Evolutionary conservation across 2,797 vertebrate species (phyloP).

Genomic region (Mormyrops attenuatus): DNA sequence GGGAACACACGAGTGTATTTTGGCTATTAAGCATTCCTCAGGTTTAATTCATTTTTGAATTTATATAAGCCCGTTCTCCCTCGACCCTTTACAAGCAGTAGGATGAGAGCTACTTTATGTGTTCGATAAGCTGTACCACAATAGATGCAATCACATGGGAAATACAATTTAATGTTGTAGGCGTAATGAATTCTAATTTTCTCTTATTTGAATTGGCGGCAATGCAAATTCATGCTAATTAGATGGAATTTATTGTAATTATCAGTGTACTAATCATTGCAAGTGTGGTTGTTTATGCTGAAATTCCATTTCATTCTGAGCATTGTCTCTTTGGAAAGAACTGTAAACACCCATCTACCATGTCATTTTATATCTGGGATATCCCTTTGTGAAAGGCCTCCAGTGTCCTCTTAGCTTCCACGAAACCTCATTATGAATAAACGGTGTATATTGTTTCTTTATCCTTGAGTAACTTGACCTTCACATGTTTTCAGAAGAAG

Average conservation of each 20-base stretch:
- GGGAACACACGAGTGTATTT: neutral
- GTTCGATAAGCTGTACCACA: neutral
- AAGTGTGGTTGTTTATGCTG: conserved; percentile 4
- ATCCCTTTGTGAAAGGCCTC: conserved; percentile 1
- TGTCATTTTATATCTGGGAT: conserved; percentile 11
- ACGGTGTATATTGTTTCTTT: neutral
- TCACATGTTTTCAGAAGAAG: conserved; percentile 2
- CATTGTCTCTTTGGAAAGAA: neutral
- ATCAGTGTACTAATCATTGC: conserved; percentile 11
- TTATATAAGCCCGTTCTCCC: neutral
- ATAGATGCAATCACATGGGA: conserved; percentile 10
- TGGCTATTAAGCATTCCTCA: neutral
- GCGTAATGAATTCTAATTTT: conserved; percentile 11
- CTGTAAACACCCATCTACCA: neutral
- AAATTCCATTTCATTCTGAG: conserved; percentile 10
- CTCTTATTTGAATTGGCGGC: conserved; percentile 8
- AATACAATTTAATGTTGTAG: conserved; percentile 13
- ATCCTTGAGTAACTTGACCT: neutral
- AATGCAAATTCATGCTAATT: conserved; percentile 17
- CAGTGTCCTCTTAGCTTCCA: conserved; percentile 17
- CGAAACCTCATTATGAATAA: conserved; percentile 20
- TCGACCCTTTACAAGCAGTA: neutral
- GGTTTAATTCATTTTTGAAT: conserved; percentile 4
- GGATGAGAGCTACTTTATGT: neutral
- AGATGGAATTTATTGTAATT: conserved; percentile 19